Evolutionary conservation across 2,888 invertebrate species (phyloP).

Genomic region (Opisthograptis luteolata): DNA sequence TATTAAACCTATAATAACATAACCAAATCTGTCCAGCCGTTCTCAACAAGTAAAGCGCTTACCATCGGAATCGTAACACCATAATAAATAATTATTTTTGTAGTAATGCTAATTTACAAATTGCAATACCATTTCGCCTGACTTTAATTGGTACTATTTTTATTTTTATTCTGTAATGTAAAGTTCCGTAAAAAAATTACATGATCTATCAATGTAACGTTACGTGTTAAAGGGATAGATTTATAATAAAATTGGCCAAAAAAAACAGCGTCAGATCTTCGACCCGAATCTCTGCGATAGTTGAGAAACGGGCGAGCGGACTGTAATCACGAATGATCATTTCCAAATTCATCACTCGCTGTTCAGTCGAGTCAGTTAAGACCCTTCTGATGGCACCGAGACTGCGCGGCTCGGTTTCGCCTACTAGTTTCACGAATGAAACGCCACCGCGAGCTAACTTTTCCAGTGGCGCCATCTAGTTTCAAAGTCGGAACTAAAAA

Average conservation of each 20-base stretch:
- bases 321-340: constrained; percentile 64
- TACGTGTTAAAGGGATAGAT: too few species aligned
- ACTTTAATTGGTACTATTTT: too few species aligned
- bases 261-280: constrained; percentile 70
- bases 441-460: constrained; percentile 27
- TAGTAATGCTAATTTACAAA: too few species aligned
- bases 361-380: constrained; percentile 83
- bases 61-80: too few species aligned
- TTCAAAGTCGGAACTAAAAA: neutral
- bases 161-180: too few species aligned
- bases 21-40: too few species aligned
- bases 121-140: too few species aligned
- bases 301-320: constrained; percentile 63
- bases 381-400: constrained; percentile 61
- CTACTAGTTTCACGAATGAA: neutral
- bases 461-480: constrained; percentile 32
- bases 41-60: too few species aligned
- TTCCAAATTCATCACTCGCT: constrained; percentile 74
- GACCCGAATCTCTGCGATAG: constrained; percentile 66
- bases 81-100: too few species aligned
- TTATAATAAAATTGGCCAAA: constrained; percentile 46
- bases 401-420: neutral
- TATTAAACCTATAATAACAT: too few species aligned
- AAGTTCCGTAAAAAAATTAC: too few species aligned
- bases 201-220: too few species aligned